Evolutionary conservation across 2,888 invertebrate genomes (phyloP).

Genomic region (Heliconius sara): DNA sequence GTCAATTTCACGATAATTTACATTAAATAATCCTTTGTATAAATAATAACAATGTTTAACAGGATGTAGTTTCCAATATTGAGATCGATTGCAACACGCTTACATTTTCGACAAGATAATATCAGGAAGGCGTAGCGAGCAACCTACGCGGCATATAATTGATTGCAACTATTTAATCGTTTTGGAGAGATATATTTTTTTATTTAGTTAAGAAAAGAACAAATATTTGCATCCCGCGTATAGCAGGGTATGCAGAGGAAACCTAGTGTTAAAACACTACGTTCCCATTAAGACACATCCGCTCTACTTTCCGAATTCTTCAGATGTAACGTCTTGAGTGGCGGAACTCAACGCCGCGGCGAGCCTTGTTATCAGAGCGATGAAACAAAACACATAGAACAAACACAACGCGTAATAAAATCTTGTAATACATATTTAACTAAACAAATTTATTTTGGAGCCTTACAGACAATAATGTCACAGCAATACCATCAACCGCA

Average conservation of each 20-base stretch:
- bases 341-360: too few relatives aligned
- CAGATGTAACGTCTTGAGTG: too few relatives aligned
- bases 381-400: too few relatives aligned
- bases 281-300: too few relatives aligned
- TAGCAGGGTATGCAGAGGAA: too few relatives aligned
- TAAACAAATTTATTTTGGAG: not conserved
- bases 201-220: not conserved
- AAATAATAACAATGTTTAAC: conserved; percentile 25
- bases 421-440: not conserved
- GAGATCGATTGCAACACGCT: conserved; percentile 32
- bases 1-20: not conserved
- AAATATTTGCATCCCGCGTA: too few relatives aligned
- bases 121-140: conserved; percentile 29
- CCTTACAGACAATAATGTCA: not conserved
- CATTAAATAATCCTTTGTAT: conserved; percentile 7
- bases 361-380: too few relatives aligned
- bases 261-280: too few relatives aligned
- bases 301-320: too few relatives aligned
- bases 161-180: conserved; percentile 29
- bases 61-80: conserved; percentile 29
- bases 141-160: conserved; percentile 26
- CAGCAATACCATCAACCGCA: conserved; percentile 5
- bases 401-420: too few relatives aligned
- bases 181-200: not conserved
- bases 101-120: conserved; percentile 32